Base-by-base conservation (phyloP, 2,113 vertebrate species). In the Sialia sialis region DNA sequence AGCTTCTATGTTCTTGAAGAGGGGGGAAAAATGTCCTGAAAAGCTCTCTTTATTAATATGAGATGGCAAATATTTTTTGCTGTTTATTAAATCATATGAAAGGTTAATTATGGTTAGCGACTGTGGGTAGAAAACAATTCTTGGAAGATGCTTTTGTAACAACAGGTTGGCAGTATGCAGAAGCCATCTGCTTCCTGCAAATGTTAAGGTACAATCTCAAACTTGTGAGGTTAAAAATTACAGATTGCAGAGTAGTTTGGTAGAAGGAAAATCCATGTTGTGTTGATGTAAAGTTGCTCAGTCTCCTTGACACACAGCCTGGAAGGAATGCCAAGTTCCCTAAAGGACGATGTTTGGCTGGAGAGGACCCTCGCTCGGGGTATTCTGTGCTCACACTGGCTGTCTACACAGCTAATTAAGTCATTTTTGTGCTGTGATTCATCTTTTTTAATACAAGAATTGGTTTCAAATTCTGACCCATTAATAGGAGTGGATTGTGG, bases 141-240 rank as follows among this genome's bases (percentile, higher is more conserved):
- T 97, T 98, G 96, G 97, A 97, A 97, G 97, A 98, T 93, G 96
- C 97, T 97, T 98, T 97, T 97, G 94, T 97, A 98, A 98, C 97
- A 98, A 98, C 98, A 98, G 97, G 98, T 98, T 98, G 98, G 97
- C 97, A 98, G 97, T 95, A 89, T 97, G 97, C 96, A 94, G 95
- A 97, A 98, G 97, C 98, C 98, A 98, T 98, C 98, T 98, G 98
- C 97, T 98, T 98, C 97, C 91, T 93, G 95, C 97, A 98, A 98
- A 98, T 98, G 98, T 97, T 98, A 98, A 98, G 98, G 98, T 98
- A 98, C 98, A 98, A 93, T 97, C 96, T 98, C 96, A 98, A 97
- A 98, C 91, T 98, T 97, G 97, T 97, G 97, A 96, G 98, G 97
- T 98, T 98, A 98, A 97, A 96, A 96, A 96, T 96, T 98, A 98